A percentile compares a stretch with the other conserved stretches of the same genome.
Conservation (phyloP, 2,797 vertebrate genomes). For the Chrosomus eos region DNA sequence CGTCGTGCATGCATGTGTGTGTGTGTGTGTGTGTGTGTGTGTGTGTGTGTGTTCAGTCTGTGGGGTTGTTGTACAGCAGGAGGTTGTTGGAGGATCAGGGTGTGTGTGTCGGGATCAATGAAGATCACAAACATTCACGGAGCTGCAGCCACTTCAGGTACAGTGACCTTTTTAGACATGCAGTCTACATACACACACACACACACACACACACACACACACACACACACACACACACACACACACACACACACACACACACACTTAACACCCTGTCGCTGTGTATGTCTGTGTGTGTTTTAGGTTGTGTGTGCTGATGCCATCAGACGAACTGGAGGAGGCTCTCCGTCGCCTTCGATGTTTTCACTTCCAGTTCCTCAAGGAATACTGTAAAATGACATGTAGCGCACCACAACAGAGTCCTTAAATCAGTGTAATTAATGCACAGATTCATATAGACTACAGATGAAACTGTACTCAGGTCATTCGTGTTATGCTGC, state of each 20-base stretch:
- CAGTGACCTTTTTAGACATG: constrained; percentile 35
- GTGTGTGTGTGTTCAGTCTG: constrained; percentile 20
- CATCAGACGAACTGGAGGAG: constrained; percentile 38
- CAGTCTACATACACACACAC: background rate
- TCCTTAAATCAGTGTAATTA: background rate
- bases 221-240: background rate
- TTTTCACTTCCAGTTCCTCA: constrained; percentile 41
- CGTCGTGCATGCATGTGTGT: too few species aligned
- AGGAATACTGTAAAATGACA: background rate
- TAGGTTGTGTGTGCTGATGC: constrained; percentile 48
- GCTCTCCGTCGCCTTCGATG: constrained; percentile 27
- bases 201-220: constrained; percentile 31
- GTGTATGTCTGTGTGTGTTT: constrained; percentile 34
- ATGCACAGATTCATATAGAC: background rate
- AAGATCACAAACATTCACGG: constrained; percentile 17
- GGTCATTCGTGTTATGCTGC: background rate
- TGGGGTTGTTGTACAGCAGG: constrained; percentile 37
- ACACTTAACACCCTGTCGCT: background rate
- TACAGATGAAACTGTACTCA: background rate
- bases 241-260: background rate
- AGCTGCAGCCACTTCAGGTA: constrained; percentile 49
- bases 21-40: background rate
- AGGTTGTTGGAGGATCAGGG: constrained; percentile 48
- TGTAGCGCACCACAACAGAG: background rate
- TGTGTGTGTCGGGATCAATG: constrained; percentile 43